Base-by-base conservation (phyloP, 2,113 vertebrate genomes). In the Tamias sibiricus region DNA sequence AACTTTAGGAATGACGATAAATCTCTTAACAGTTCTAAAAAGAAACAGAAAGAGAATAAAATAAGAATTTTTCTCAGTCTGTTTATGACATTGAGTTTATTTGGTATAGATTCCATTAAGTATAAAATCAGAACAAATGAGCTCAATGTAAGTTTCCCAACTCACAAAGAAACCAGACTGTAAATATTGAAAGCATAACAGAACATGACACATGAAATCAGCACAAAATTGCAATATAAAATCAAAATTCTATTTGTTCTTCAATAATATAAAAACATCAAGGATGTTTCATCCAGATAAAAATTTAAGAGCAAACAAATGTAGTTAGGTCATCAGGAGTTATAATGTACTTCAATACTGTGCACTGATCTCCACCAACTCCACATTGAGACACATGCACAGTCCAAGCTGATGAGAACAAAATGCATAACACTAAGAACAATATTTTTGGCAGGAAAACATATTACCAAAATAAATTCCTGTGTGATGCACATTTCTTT, bases 231-330 rank as follows among this genome's bases (percentile, higher is more conserved):
- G 32, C 35, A 94, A 49, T 57, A 84, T 42, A 30, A 96, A 90
- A 77, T 77, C 57, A 57, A 10, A 93, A 62, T 83, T 91, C 17
- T 86, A 13, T 79, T 91, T 87, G 30, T 90, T 91, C 49, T 90
- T 93, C 93, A 26, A 64, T 74, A 74, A 47, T 77, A 82, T 40
- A 85, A 93, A 92, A 93, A 37, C 30, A 52, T 42, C 66, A 64
- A 85, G 24, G 13, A 77, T 79, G 11, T 66, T 85, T 89, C 35
- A 75, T 32, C 14, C 28, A 90, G 75, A 83, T 71, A 95, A 77
- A 94, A 93, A 49, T n/a, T 62, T 62, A 92, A 86, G 37, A 91
- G 13, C 47, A 77, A 89, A 94, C 19, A 91, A 86, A 91, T 85
- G 12, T 20, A 32, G 2, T 35, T 42, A 68, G 35, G 19, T 22